Evolutionary conservation across 2,797 vertebrate species (phyloP).

Genomic region (Anguilla obscura): DNA sequence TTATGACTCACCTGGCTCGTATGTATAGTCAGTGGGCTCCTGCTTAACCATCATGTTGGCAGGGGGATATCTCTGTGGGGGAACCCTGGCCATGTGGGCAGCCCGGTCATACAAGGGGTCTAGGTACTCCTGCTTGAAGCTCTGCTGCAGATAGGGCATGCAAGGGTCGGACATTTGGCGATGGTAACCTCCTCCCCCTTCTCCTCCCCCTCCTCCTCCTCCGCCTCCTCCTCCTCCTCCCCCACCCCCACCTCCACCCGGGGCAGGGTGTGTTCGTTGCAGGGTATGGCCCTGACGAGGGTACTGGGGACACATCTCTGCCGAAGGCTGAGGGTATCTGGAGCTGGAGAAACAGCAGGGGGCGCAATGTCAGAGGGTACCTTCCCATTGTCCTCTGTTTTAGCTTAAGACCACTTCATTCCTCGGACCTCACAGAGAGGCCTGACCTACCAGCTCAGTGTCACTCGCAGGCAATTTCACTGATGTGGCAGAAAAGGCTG

Average conservation of each 20-base stretch:
- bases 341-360: conserved; percentile 61
- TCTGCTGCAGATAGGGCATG: conserved; percentile 83
- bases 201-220: conserved; percentile 47
- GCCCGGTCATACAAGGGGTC: conserved; percentile 83
- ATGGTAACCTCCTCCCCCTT: conserved; percentile 68
- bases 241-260: conserved; percentile 56
- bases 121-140: conserved; percentile 91
- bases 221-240: conserved; percentile 49
- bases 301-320: conserved; percentile 83
- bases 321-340: conserved; percentile 77
- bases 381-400: neutral
- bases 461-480: conserved; percentile 20
- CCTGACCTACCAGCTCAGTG: neutral
- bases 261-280: conserved; percentile 74
- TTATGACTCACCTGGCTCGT: conserved; percentile 84
- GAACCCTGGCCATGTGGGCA: conserved; percentile 63
- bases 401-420: neutral
- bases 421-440: conserved; percentile 2
- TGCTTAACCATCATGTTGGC: conserved; percentile 90
- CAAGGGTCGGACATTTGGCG: conserved; percentile 84
- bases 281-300: conserved; percentile 74
- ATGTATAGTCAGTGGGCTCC: conserved; percentile 87
- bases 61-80: conserved; percentile 74
- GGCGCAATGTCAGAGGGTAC: neutral
- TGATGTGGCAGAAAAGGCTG: conserved; percentile 21